phyloP scores from a whole-genome alignment of 2,888 invertebrate species.

The Lysandra coridon region DNA sequence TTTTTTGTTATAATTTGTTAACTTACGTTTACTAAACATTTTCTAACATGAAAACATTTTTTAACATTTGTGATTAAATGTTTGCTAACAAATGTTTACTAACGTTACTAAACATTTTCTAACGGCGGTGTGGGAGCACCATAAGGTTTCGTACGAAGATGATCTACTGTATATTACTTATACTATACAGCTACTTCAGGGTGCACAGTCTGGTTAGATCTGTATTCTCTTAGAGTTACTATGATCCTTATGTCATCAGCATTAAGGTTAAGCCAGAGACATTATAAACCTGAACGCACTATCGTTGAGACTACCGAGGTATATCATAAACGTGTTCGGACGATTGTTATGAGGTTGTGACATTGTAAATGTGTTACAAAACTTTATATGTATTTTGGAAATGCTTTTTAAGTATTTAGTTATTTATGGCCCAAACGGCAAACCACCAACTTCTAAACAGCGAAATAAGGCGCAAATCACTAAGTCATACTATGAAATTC shows the following conservation, averaged over 20 bases:
- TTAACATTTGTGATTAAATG: no score
- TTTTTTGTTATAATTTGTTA: no score
- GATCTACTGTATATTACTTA: background rate
- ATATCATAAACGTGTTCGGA: background rate
- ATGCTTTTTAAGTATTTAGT: background rate
- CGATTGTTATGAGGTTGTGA: background rate
- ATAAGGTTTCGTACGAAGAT: background rate
- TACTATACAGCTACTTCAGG: background rate
- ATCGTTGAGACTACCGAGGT: background rate
- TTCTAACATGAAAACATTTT: no score
- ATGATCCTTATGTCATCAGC: background rate
- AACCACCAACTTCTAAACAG: constrained; percentile 38
- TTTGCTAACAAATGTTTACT: no score
- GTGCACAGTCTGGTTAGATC: background rate
- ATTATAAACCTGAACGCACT: background rate
- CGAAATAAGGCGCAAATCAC: no score
- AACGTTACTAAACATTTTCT: no score
- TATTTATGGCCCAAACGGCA: constrained; percentile 49
- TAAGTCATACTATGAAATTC: no score
- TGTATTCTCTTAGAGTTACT: background rate
- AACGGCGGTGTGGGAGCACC: no score
- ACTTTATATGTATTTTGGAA: background rate
- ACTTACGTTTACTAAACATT: no score
- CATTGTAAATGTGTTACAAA: background rate
- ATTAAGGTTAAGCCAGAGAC: background rate